Conservation (phyloP, 2,113 vertebrate genomes). For the Notiomystis cincta region DNA sequence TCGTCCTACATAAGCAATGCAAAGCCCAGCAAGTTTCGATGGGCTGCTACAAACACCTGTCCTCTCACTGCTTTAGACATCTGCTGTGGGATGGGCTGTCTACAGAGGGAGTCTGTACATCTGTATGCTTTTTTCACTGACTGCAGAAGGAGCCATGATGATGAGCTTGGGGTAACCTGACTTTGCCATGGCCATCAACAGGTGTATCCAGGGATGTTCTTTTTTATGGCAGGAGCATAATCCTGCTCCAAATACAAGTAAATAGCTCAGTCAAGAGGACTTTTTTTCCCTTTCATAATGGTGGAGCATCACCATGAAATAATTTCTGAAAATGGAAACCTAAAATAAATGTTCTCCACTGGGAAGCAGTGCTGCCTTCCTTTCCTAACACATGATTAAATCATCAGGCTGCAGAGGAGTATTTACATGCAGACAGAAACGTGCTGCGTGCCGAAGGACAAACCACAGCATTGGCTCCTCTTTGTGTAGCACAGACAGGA, state of each 20-base stretch:
- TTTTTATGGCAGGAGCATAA: not conserved
- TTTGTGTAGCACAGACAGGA: not conserved
- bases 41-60: not conserved
- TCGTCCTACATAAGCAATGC: not conserved
- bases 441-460: not conserved
- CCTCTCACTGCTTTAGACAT: not conserved
- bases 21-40: not conserved
- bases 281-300: not conserved
- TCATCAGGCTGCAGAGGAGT: not conserved
- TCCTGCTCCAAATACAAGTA: not conserved
- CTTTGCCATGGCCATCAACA: not conserved
- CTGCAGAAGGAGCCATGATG: not conserved
- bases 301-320: not conserved
- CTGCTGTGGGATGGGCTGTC: rapidly evolving
- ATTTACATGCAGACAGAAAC: not conserved
- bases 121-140: not conserved
- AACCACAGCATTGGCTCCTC: not conserved
- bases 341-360: not conserved
- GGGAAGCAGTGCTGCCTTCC: not conserved
- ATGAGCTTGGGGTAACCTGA: not conserved
- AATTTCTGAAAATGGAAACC: not conserved
- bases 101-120: not conserved
- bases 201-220: not conserved
- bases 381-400: not conserved
- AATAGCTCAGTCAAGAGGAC: not conserved